These are phyloP conservation scores for Daktulosphaira vitifoliae DNA, from an alignment of 1,140 invertebrate genomes.

Conservation along the genomic window DNA sequence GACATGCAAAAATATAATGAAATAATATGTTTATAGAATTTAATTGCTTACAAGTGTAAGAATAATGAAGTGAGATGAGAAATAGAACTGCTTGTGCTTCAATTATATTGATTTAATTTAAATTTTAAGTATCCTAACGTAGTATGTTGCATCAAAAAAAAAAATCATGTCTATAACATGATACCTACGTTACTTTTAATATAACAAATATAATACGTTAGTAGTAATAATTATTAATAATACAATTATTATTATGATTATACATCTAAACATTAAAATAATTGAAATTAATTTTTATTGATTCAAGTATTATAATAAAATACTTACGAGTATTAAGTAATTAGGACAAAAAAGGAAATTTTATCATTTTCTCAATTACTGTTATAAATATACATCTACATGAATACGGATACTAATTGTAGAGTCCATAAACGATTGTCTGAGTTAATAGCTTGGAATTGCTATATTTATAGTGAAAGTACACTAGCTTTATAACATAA, in stretches of 20 bases:
- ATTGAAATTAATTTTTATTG: no score
- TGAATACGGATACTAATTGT: neutral
- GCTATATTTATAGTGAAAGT: conserved; percentile 19
- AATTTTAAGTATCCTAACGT: neutral
- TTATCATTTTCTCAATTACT: neutral
- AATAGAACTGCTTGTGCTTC: conserved; percentile 1
- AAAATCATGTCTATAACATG: conserved; percentile 13
- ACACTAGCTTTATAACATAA: conserved; percentile 12
- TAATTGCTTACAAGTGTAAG: neutral
- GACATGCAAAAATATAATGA: neutral
- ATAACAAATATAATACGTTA: neutral
- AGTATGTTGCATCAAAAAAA: neutral
- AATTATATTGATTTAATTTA: neutral
- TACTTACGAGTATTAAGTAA: no score
- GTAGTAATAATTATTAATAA: conserved; percentile 13
- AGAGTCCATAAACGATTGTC: conserved; percentile 22
- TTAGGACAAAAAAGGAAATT: no score
- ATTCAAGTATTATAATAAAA: neutral
- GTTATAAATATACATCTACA: conserved; percentile 19
- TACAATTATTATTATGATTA: neutral
- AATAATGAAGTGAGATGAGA: neutral
- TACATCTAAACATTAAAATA: neutral
- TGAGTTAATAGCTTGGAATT: conserved; percentile 15
- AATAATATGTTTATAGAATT: neutral
- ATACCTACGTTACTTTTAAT: neutral